Percentiles rank a stretch among this genome's conserved stretches.
phyloP scores from a whole-genome alignment of 2,888 invertebrate species.

The Eupithecia centaureata region DNA sequence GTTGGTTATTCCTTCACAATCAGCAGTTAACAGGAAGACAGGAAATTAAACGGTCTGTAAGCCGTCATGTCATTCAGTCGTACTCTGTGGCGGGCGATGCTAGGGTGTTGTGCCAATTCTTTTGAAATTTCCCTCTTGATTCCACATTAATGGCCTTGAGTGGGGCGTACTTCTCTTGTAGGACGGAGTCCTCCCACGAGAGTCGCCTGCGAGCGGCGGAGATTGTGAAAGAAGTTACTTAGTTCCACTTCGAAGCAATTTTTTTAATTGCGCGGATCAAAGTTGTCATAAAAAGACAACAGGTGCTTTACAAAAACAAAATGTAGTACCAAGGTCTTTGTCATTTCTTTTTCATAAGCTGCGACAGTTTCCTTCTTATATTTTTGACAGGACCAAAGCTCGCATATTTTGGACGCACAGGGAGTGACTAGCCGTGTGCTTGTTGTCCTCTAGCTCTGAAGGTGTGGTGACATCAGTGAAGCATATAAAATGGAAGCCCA shows the following conservation, averaged over 20 bases:
- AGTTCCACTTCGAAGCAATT: too few relatives aligned
- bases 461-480: too few relatives aligned
- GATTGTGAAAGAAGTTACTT: background rate
- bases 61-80: conserved; percentile 66
- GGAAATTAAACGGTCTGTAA: conserved; percentile 77
- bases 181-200: background rate
- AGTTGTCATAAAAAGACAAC: too few relatives aligned
- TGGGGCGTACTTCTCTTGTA: background rate
- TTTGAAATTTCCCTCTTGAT: conserved; percentile 22
- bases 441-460: too few relatives aligned
- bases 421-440: too few relatives aligned
- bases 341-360: too few relatives aligned
- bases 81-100: conserved; percentile 19
- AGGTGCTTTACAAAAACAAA: too few relatives aligned
- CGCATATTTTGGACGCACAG: too few relatives aligned
- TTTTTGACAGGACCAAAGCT: too few relatives aligned
- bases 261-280: too few relatives aligned
- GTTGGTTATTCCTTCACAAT: conserved; percentile 57
- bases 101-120: conserved; percentile 30
- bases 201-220: background rate
- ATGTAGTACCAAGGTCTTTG: too few relatives aligned
- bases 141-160: background rate
- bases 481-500: background rate
- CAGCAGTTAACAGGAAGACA: conserved; percentile 76
- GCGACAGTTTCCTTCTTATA: too few relatives aligned